Evolutionary conservation across 1,140 invertebrate species (phyloP), one percentile per base, ranked within the genome.

Genomic region (Aphelinus atriplicis): DNA sequence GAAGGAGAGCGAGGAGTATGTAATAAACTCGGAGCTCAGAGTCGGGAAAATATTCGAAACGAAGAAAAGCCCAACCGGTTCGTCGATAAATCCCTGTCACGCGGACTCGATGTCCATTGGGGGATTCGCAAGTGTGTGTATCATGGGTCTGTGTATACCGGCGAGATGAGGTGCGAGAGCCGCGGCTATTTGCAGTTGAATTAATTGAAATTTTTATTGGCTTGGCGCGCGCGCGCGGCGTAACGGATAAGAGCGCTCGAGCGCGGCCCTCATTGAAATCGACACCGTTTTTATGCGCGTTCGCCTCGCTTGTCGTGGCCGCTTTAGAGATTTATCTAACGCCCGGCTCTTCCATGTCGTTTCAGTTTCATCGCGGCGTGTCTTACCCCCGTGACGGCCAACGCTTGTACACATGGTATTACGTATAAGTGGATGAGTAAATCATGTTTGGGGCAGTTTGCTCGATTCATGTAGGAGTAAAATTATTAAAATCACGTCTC

Each of bases 201-300:
- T 83, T 82, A 81, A 83, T 81, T 78, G 81, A 78, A 78, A 80
- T 74, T 81, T 82, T 82, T 80, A 81, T 81, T 75, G 75, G 55
- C 70, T 46, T 53, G 72, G 66, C 69, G 50, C 69, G 45, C 69
- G 45, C 26, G 26, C 26, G 26, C 26, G 26, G 26, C 26, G 26
- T 26, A 6, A 48, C 61, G 61, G 61, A 63, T 63, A 63, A 63
- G 47, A 26, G 53, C 42, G 57, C 51, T 70, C 67, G 61, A 60
- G 67, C 70, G 64, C 26, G 26, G 26, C 26, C 26, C 26, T 26
- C 64, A 72, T 72, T 72, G 71, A 72, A 72, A 72, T 58, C 71
- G 51, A 65, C 57, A 53, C 63, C 55, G 10, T 56, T 63, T 26
- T 26, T 26, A 26, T 26, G 26, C 26, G 26, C 26, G 26, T 26